Conservation (phyloP, 2,888 invertebrate species). For the Ariolimax columbianus region DNA sequence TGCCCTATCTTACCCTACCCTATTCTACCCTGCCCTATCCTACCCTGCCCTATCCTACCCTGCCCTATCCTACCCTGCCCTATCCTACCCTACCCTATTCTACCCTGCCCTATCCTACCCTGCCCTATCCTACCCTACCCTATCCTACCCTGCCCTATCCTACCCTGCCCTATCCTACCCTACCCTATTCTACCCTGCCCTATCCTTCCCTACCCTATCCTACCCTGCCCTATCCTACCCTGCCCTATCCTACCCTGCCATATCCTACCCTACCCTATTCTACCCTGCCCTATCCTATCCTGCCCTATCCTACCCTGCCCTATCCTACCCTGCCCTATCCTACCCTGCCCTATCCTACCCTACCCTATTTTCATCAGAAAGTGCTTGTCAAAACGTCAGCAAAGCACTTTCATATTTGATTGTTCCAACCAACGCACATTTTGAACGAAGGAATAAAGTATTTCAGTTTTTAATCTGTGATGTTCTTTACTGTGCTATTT, state of each 20-base stretch:
- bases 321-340: constrained; percentile 24
- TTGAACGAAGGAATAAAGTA: too few relatives aligned
- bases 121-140: constrained; percentile 23
- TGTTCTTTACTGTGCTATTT: too few relatives aligned
- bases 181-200: not conserved
- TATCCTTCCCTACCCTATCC: constrained; percentile 15
- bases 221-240: constrained; percentile 5
- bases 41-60: constrained; percentile 25
- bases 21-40: constrained; percentile 28
- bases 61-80: constrained; percentile 20
- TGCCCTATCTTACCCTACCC: constrained; percentile 21
- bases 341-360: constrained; percentile 21
- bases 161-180: constrained; percentile 16
- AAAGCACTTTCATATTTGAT: too few relatives aligned
- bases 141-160: constrained; percentile 25
- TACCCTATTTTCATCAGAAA: too few relatives aligned
- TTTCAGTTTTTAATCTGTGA: too few relatives aligned
- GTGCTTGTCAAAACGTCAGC: too few relatives aligned
- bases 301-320: constrained; percentile 17
- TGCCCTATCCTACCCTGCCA: constrained; percentile 1
- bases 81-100: constrained; percentile 27
- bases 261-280: constrained; percentile 10
- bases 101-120: constrained; percentile 31
- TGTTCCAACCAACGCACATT: too few relatives aligned
- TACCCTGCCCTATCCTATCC: constrained; percentile 27